Evolutionary conservation across 2,888 invertebrate genomes (phyloP), one percentile per base, ranked within the genome.

Genomic region (Chesias legatella): DNA sequence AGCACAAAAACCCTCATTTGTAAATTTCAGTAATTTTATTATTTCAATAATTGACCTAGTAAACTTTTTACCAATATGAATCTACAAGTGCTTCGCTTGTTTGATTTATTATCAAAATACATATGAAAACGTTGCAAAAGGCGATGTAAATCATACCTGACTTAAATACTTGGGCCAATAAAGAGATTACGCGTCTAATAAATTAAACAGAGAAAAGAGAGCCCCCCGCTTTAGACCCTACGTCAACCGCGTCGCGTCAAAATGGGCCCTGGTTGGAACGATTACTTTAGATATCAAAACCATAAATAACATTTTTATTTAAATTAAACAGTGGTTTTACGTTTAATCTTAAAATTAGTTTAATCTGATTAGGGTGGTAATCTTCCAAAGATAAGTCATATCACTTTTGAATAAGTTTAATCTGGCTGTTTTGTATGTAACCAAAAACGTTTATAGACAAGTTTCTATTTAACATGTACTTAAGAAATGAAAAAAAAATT

Each of bases 181-280:
- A 47, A 48, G 33, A 42, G 35, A 51, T 54, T 51, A 51, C 10
- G 43, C 29, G 37, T 26, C 43, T 32, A 43, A 54, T 54, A 54
- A 51, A 54, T 54, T 47, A 51, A 45, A 41, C 39, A 40, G 43
- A 43, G 45, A 49, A 45, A 43, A 43, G 43, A 37, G 45, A 36
- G 36, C 13, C 34, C 32, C 30, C 26, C n/a, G n/a, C 34, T 32
- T 31, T 33, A 25, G 32, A 29, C 48, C 38, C 43, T 9, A 30
- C 30, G 43, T 22, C 41, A 43, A 43, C 44, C 44, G 24, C 48
- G 43, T 47, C 48, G 26, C 30, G 39, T 23, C 41, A 39, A 42
- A 47, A 47, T 52, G 42, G 47, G 41, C 26, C 47, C 39, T 17
- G 46, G 42, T 42, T 8, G 32, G 35, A 23, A 43, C 43, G 42